A percentile compares a stretch with the other conserved stretches of the same genome.
Evolutionary conservation across 1,140 invertebrate species (phyloP).

Genomic region (Drosophila sturtevanti): DNA sequence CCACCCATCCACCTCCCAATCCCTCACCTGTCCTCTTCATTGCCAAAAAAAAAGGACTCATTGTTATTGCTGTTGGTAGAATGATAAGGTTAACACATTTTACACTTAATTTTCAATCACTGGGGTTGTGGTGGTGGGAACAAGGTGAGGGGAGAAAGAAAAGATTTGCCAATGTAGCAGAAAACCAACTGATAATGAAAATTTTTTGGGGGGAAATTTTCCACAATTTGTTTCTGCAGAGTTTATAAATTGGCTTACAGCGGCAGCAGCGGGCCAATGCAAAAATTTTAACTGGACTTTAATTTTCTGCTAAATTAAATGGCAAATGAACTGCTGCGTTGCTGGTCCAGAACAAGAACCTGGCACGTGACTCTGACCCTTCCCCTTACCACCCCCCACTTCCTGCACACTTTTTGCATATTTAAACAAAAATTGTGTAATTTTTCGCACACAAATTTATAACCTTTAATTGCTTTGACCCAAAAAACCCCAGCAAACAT

Average conservation of each 20-base stretch:
- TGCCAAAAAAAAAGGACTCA: slow-evolving; percentile 30
- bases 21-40: neutral
- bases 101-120: slow-evolving; percentile 31
- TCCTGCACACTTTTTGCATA: slow-evolving; percentile 31
- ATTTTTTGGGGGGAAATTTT: neutral
- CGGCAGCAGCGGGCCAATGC: slow-evolving; percentile 57
- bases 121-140: neutral
- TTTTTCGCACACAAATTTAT: slow-evolving; percentile 79
- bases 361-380: slow-evolving; percentile 55
- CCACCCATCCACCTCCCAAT: neutral
- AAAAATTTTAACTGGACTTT: slow-evolving; percentile 77
- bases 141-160: neutral
- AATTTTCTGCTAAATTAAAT: slow-evolving; percentile 80
- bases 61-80: slow-evolving; percentile 3
- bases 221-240: slow-evolving; percentile 2
- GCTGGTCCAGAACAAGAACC: slow-evolving; percentile 27
- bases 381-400: neutral
- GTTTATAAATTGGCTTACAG: slow-evolving; percentile 62
- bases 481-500: slow-evolving; percentile 64
- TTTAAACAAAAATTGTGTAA: slow-evolving; percentile 54
- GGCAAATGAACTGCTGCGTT: slow-evolving; percentile 62
- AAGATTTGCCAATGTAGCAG: neutral
- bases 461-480: slow-evolving; percentile 82
- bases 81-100: slow-evolving; percentile 30
- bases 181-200: neutral